These are phyloP conservation scores for Drosophila paracracens DNA, from an alignment of 2,888 invertebrate genomes.

Conservation along the genomic window DNA sequence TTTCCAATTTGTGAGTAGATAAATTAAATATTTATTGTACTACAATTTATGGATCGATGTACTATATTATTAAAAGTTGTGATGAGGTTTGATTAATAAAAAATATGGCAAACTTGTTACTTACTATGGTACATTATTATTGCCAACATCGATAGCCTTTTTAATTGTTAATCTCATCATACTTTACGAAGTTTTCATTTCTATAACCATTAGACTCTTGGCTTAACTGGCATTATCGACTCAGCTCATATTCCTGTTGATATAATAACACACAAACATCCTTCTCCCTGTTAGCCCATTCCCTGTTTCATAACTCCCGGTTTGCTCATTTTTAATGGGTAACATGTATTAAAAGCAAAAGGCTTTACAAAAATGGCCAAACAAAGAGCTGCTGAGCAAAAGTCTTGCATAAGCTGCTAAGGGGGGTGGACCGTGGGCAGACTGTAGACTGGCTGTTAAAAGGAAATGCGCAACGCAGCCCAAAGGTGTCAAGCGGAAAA, in stretches of 20 bases:
- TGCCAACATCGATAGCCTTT: neutral
- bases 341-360: constrained; percentile 2
- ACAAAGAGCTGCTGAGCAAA: constrained; percentile 30
- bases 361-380: constrained; percentile 36
- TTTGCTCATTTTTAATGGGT: constrained; percentile 7
- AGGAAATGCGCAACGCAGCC: constrained; percentile 79
- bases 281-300: neutral
- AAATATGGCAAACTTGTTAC: neutral
- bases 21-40: neutral
- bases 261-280: neutral
- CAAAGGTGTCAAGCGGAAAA: constrained; percentile 80
- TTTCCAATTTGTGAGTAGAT: neutral
- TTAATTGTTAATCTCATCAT: neutral
- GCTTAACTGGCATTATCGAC: neutral
- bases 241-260: neutral
- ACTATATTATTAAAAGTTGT: neutral
- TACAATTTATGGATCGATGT: neutral
- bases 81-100: neutral
- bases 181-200: neutral
- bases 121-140: neutral
- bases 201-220: neutral
- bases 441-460: constrained; percentile 42
- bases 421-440: neutral
- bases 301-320: neutral
- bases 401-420: constrained; percentile 7